Base-by-base conservation (phyloP, 2,888 invertebrate genomes). In the Colostygia pectinataria region DNA sequence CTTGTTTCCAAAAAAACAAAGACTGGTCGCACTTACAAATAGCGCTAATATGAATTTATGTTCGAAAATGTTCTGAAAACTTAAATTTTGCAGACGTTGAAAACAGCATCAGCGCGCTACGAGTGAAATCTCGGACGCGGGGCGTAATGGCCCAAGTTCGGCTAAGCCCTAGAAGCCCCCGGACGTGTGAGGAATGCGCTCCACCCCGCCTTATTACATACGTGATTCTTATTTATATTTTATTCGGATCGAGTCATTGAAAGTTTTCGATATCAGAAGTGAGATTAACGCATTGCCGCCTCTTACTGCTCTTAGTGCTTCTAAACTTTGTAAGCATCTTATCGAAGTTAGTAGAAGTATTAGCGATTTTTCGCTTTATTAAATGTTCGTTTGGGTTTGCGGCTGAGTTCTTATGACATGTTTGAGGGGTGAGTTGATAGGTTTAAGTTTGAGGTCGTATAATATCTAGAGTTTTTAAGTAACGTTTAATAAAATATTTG, bases 221-320 rank as follows among this genome's bases (percentile, higher is more conserved):
- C 90, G 90, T 89, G 89, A 87, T 89, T 87, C 83, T 83, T 89
- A 88, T 88, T 88, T 89, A 88, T 90, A 89, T 87, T 80, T 85
- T 84, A 83, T 83, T 77, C 66, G 66, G 60, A 64, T 56, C 49
- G 54, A 57, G 55, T 50, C 53, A 66, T 62, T 63, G 62, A 53
- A 66, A 71, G 69, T 70, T 72, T 74, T 68, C 75, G 76, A 75
- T 83, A 83, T 80, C 79, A 80, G 66, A 73, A 71, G 73, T 66
- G 63, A 83, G 88, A 86, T 88, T 87, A 87, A 73, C 80, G 77
- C 69, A 71, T 68, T 71, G 70, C 60, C 66, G 68, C 77, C 77
- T 77, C 74, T 80, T 81, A 82, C 71, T 67, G 73, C 71, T 71
- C 63, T 73, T 68, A 74, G 77, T 73, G 67, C 76, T 78, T 60